Evolutionary conservation across 37 sponge, comb jelly and placozoan species (phyloP), one percentile per base, ranked within the genome.

Genomic region (Beroe ovata): DNA sequence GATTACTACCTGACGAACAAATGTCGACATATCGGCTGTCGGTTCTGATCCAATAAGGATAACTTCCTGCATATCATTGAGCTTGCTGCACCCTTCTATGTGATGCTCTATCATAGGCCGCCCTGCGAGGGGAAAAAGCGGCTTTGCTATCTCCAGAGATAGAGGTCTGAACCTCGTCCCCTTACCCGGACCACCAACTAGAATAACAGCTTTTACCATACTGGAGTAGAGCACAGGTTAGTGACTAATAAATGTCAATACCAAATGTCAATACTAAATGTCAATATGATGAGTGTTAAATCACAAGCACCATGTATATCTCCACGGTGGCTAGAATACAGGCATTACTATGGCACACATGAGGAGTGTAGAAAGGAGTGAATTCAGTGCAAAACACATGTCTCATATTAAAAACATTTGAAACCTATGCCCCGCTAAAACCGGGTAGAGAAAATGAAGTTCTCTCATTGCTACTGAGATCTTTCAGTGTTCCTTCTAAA

Each of bases 61-160:
- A 8, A 77, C 84, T 36, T 77, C 84, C 47, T 77, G 35, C 54
- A 64, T 60, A 3, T 40, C 60, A 19, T 59, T 38, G 60, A 95
- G 95, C 90, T 94, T 93, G 36, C 72, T 60, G 90, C 96, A 95
- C 8, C 94, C 93, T 38, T 94, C 95, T 26, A 98, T 94, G 89
- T 96, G 96, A 89, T 98, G 99, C 36, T 98, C 93, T 19, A 98
- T 91, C 94, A 95, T 94, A n/a, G 99, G 95, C 18, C 64, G 90
- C 0, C 99, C 99, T 71, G 96, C 99, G n/a, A 98, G 89, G 33
- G 99, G 99, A 59, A 98, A 98, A 47, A 98, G 90, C 0, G 99
- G 96, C 63, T 96, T 93, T 20, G 96, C 95, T 0, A 98, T 64
- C 38, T 98, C 95, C 32, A 98, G 90, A 19, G 99, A 98, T 34